These are phyloP conservation scores for Plagodis dolabraria DNA, from an alignment of 2,888 invertebrate genomes.

Conservation along the genomic window DNA sequence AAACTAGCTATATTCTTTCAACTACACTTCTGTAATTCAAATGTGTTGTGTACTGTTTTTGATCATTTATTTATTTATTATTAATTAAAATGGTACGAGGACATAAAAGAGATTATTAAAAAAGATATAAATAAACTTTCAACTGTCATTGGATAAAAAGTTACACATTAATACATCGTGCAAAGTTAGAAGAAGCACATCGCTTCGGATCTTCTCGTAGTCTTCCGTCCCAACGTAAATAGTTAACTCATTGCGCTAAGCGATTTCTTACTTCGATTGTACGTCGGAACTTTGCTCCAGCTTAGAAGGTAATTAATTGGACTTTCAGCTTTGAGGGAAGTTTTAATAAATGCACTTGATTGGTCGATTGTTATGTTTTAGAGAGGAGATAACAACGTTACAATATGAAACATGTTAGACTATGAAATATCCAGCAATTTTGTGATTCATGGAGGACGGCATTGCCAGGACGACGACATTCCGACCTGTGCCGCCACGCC, in stretches of 20 bases:
- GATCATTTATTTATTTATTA: too few relatives aligned
- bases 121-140: too few relatives aligned
- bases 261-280: conserved; percentile 36
- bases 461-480: too few relatives aligned
- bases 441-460: too few relatives aligned
- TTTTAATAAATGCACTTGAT: conserved; percentile 15
- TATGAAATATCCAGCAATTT: too few relatives aligned
- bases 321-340: conserved; percentile 32
- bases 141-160: not conserved
- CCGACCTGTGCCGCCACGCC: too few relatives aligned
- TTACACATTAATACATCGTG: not conserved
- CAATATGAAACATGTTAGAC: not conserved
- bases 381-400: too few relatives aligned
- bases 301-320: conserved; percentile 57
- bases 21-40: too few relatives aligned
- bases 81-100: too few relatives aligned
- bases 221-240: conserved; percentile 19
- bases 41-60: too few relatives aligned
- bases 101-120: too few relatives aligned
- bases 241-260: conserved; percentile 34
- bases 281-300: conserved; percentile 35
- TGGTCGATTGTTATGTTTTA: not conserved
- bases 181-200: conserved; percentile 11
- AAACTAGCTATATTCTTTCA: too few relatives aligned
- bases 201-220: conserved; percentile 13